Evolutionary conservation across 2,797 vertebrate species (phyloP).

Genomic region (Cheirogaleus major): DNA sequence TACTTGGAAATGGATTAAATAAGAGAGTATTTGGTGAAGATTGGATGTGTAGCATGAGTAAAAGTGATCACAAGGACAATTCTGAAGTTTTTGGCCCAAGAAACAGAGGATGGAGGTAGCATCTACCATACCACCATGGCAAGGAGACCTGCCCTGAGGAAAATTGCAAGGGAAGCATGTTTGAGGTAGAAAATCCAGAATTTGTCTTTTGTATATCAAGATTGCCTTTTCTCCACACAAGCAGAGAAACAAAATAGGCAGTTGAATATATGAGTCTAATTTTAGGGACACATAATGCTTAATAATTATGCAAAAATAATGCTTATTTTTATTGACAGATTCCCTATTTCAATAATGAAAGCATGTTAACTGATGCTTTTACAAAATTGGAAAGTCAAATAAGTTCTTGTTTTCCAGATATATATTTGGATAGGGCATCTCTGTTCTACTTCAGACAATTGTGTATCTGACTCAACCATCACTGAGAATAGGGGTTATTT

Average conservation of each 20-base stretch:
- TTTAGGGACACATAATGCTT: neutral
- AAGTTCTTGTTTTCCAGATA: neutral
- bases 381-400: neutral
- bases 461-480: neutral
- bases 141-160: neutral
- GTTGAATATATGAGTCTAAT: neutral
- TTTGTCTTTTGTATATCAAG: neutral
- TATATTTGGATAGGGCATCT: neutral
- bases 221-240: neutral
- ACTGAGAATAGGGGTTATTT: neutral
- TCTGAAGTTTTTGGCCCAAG: neutral
- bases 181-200: neutral
- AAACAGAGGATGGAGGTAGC: neutral
- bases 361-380: neutral
- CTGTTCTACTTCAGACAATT: neutral
- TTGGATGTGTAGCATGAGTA: neutral
- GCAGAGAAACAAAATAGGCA: neutral
- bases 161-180: neutral
- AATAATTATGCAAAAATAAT: slow-evolving; percentile 19
- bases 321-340: neutral
- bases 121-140: neutral
- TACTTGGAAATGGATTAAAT: neutral
- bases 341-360: neutral
- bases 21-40: neutral
- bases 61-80: neutral